Evolutionary conservation across 2,888 invertebrate genomes (phyloP), one percentile per base, ranked within the genome.

Genomic region (Stegana nigrithorax): DNA sequence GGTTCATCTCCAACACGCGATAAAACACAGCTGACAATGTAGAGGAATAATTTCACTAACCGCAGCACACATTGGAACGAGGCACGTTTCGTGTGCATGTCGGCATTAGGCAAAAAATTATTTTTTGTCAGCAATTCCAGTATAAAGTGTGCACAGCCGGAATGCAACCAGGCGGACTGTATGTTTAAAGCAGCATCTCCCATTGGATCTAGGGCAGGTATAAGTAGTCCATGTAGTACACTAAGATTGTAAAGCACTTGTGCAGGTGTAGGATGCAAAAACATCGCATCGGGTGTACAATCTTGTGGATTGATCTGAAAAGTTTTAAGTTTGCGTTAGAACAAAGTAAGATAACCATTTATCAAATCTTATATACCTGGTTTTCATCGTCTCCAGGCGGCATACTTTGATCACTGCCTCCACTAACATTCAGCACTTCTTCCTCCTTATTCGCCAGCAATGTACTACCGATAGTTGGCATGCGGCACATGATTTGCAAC

Each of bases 1-100:
- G 90, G 82, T 83, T 89, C 83, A 83, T 88, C 87, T 85, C 88
- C 87, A 2, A 87, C 88, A 69, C 85, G 87, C 44, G 91, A 92
- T 85, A 92, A 88, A 21, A 94, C 89, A 80, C 95, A 93, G 8
- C 93, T 95, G 66, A 96, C 90, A 7, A 95, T 93, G 29, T 95
- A 95, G 59, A 98, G 87, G 75, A 96, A 90, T 64, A 98, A 87
- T 86, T 97, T 97, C 71, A 93, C 92, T 71, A 97, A 89, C 82
- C 95, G 93, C 75, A 97, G 88, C 69, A 96, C 92, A 50, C 94
- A 93, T 78, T 95, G 89, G 85, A 94, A 96, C 8, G 96, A 96
- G 62, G 94, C 92, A 74, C 90, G 88, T 80, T 91, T 91, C 0
- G 92, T 92, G 58, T 90, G 89, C 77, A 91, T 90, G 81, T 95